Conservation (phyloP, 2,888 invertebrate genomes). For the Crematogaster levior region DNA sequence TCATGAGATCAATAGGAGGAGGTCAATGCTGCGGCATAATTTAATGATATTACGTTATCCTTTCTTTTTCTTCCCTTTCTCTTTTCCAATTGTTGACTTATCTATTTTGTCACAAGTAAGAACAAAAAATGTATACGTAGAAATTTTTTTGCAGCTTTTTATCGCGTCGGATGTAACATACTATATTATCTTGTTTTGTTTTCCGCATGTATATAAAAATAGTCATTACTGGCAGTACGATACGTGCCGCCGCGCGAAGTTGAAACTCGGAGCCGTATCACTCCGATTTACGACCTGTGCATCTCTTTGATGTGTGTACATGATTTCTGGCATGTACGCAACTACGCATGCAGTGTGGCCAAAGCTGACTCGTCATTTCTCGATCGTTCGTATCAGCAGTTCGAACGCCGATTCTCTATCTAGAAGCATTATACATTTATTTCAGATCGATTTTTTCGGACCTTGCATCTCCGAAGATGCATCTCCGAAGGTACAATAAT, state of each 20-base stretch:
- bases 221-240: conserved; percentile 33
- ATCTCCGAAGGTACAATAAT: background rate
- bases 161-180: conserved; percentile 40
- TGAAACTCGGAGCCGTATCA: conserved; percentile 12
- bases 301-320: background rate
- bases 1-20: conserved; percentile 63
- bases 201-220: conserved; percentile 43
- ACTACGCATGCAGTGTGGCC: too few relatives aligned
- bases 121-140: background rate
- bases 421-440: background rate
- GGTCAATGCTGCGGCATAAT: conserved; percentile 60
- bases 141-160: conserved; percentile 8
- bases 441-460: background rate
- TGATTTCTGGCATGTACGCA: conserved; percentile 26
- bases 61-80: background rate
- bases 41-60: conserved; percentile 64
- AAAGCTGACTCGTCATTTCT: conserved; percentile 11
- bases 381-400: background rate
- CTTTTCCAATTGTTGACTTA: conserved; percentile 52
- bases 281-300: conserved; percentile 22
- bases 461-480: background rate
- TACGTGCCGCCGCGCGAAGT: background rate
- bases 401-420: background rate
- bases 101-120: background rate
- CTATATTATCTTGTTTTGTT: conserved; percentile 46